A percentile compares a stretch with the other conserved stretches of the same genome.
phyloP scores from a whole-genome alignment of 2,888 invertebrate species.

The Gisinianus flammeolus region DNA sequence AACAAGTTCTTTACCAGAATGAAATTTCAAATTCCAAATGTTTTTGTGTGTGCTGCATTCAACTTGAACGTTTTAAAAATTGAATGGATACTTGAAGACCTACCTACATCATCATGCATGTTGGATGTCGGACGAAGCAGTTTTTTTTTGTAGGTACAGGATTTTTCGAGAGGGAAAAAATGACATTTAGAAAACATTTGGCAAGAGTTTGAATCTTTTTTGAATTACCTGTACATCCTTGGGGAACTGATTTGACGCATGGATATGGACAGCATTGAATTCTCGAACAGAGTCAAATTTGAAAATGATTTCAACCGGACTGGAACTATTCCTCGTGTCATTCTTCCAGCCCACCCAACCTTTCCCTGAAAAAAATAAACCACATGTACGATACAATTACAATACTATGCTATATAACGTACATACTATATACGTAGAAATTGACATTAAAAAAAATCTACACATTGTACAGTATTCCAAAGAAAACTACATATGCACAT shows the following conservation, averaged over 20 bases:
- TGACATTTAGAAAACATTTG: no score
- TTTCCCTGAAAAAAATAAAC: constrained; percentile 64
- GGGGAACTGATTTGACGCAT: constrained; percentile 83
- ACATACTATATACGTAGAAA: neutral
- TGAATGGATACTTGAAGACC: no score
- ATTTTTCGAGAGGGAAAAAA: no score
- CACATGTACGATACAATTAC: neutral
- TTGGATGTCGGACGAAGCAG: no score
- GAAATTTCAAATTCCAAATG: no score
- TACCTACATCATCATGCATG: no score
- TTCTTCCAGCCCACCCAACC: constrained; percentile 94
- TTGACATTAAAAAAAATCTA: neutral
- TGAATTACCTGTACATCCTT: constrained; percentile 76
- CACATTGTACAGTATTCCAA: neutral
- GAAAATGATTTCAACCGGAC: constrained; percentile 73
- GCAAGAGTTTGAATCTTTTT: no score
- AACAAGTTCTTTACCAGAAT: no score
- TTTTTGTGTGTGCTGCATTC: no score
- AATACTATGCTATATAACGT: neutral
- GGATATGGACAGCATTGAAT: constrained; percentile 81
- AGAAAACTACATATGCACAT: neutral
- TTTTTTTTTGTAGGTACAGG: no score
- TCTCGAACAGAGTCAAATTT: constrained; percentile 88
- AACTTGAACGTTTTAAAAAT: no score
- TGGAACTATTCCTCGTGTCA: constrained; percentile 69